phyloP scores from a whole-genome alignment of 2,797 vertebrate species.

The Staurois parvus region DNA sequence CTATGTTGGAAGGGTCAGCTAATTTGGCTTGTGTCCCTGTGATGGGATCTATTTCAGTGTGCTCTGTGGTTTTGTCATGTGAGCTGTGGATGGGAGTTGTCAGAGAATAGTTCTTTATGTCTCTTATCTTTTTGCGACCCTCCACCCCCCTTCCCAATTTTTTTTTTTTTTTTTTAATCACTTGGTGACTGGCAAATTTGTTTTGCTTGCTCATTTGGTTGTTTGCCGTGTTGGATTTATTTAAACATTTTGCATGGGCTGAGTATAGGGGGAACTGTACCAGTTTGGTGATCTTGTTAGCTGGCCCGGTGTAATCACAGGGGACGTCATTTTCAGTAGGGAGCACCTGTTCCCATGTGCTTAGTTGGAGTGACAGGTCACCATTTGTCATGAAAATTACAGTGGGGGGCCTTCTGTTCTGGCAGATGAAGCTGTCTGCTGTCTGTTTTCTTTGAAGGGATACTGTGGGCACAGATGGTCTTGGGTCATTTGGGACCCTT shows the following conservation, averaged over 20 bases:
- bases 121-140: constrained; percentile 3
- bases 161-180: too few relatives aligned
- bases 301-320: neutral
- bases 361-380: constrained; percentile 27
- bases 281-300: too few relatives aligned
- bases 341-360: constrained; percentile 45
- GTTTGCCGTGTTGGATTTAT: neutral
- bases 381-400: constrained; percentile 50
- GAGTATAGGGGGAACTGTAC: neutral
- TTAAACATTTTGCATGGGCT: neutral
- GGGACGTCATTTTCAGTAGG: neutral
- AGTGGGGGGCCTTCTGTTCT: constrained; percentile 41
- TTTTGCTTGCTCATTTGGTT: neutral
- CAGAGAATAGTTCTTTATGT: neutral
- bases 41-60: neutral
- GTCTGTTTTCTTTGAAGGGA: constrained; percentile 28
- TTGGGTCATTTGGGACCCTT: constrained; percentile 36
- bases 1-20: neutral
- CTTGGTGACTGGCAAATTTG: neutral
- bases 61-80: constrained; percentile 13
- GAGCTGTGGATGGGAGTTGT: constrained; percentile 17
- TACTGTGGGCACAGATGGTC: constrained; percentile 51
- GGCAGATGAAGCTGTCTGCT: constrained; percentile 35
- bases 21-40: neutral
- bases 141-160: too few relatives aligned